Evolutionary conservation across 2,888 invertebrate species (phyloP), one percentile per base, ranked within the genome.

Genomic region (Pinctada fucata): DNA sequence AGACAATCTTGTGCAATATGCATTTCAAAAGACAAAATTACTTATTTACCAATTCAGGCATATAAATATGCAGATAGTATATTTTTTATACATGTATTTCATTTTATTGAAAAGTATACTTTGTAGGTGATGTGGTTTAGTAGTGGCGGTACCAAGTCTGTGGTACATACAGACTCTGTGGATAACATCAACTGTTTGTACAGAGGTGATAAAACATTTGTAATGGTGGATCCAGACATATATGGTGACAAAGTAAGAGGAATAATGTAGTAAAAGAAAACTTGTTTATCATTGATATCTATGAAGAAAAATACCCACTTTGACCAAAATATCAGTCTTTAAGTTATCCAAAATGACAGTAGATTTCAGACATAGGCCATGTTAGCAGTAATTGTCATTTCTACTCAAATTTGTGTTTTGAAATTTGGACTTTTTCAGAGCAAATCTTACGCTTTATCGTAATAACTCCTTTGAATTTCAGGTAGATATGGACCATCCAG

Each of bases 121-220:
- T 73, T 70, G 51, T 81, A 91, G 90, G 80, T 92, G 31, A 90
- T 92, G 89, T 92, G 92, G 92, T 91, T 90, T 82, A 92, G 92
- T 82, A 91, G 91, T 81, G 92, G 92, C 4, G 92, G 91, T 2
- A 92, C 92, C 3, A 90, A 89, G 63, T 92, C 92, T n/a, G 92
- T 92, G 13, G 88, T 91, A 0, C 92, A 92, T 82, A 91, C 91
- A 4, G 92, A 92, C 79, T 83, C 88, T 63, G 90, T 91, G 16
- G 92, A 92, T 74, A 92, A 92, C 82, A 89, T 92, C 74, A 91
- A 91, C 84, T 92, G 92, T 84, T 70, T 91, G 16, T 88, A 86
- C 51, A 80, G 89, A 8, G 92, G 92, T 51, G 82, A 86, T 10
- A 92, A 92, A 79, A 83, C 87, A 48, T 85, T 92, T 50, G 84